These are phyloP conservation scores for Cyanocitta stelleri DNA, from an alignment of 2,113 vertebrate genomes.

Conservation along the genomic window DNA sequence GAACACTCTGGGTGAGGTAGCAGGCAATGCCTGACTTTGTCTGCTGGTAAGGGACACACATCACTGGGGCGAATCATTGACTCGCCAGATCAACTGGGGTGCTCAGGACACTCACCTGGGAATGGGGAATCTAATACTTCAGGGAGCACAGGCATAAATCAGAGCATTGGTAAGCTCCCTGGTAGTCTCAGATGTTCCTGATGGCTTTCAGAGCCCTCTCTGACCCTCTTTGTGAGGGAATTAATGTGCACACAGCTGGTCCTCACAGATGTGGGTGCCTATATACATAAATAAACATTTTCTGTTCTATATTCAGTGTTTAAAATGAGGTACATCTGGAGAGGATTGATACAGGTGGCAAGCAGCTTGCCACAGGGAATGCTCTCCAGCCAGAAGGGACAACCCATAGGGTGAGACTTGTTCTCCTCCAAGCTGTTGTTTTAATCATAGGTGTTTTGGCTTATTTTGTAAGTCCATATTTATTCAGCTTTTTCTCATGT, in stretches of 20 bases:
- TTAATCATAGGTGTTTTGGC: not conserved
- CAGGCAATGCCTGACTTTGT: not conserved
- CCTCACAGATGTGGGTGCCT: not conserved
- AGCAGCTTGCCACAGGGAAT: not conserved
- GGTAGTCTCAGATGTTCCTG: not conserved
- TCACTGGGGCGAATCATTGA: not conserved
- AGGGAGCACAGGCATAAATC: not conserved
- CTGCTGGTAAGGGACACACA: not conserved
- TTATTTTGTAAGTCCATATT: not conserved
- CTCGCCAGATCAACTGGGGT: too few species aligned
- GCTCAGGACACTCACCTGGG: not conserved
- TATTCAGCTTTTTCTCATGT: not conserved
- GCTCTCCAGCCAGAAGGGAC: fast-evolving
- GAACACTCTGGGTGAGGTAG: not conserved
- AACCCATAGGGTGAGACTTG: not conserved
- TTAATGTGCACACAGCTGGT: not conserved
- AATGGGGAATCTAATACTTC: not conserved
- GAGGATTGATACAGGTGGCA: not conserved
- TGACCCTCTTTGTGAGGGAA: not conserved
- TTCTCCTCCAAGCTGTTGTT: not conserved
- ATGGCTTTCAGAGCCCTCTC: not conserved
- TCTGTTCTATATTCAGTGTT: not conserved
- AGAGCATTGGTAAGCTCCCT: not conserved
- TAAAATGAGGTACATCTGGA: not conserved
- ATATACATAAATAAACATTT: not conserved